Base-by-base conservation (phyloP, 1,140 invertebrate genomes). In the Drosophila bocqueti region DNA sequence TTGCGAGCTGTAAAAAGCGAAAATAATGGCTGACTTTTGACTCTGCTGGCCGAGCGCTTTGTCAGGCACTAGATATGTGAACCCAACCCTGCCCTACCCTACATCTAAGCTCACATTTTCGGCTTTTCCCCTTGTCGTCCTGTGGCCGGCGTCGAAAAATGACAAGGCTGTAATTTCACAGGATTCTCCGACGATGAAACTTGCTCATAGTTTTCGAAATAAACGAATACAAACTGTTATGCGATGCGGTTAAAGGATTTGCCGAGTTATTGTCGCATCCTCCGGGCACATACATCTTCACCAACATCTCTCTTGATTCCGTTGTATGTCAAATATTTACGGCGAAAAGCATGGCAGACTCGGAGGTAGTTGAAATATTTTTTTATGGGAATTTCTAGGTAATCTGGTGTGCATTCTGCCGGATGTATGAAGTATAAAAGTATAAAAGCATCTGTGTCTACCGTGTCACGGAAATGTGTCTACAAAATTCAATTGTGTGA, bases 11-110 rank as follows among this genome's bases (percentile, higher is more conserved):
- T 74, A 74, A 61, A 73, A 74, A 74, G 71, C 67, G 68, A 74
- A 74, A 74, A 73, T 74, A 74, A 74, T 74, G 68, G 68, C 31
- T 73, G 71, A 73, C 71, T 74, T 74, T 73, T 74, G 67, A 74
- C 50, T 52, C 68, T 73, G 71, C 38, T 61, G 46, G 34, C 71
- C 71, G 26, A 60, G 42, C 18, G 46, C 54, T 73, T 73, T 73
- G 69, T 73, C 71, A 73, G 50, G 21, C 50, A 46, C 34, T 61
- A 38, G 34, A 43, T 38, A 50, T 50, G 54, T 16, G 45, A 42
- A 24, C 21, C 54, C 21, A 2, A 8, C 10, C 18, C 43, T 43
- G 9, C 11, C 13, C 46, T 15, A 11, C 9, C 2, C 57, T n/a
- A n/a, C 42, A 26, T 34, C 58, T 26, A 63, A 36, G 58, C 58